These are phyloP conservation scores for Ochotona princeps DNA, from an alignment of 2,113 vertebrate genomes.

Conservation along the genomic window DNA sequence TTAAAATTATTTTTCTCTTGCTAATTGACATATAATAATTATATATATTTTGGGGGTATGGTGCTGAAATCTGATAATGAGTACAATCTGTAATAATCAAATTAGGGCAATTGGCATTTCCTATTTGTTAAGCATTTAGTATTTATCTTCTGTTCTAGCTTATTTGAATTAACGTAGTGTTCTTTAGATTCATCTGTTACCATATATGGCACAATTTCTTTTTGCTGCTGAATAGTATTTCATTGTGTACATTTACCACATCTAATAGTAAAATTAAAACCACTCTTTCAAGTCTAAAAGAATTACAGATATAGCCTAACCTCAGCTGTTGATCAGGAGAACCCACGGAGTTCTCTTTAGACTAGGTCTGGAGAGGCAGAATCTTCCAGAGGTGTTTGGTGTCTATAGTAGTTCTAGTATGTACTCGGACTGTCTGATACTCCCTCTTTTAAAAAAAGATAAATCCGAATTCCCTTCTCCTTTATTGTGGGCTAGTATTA, in stretches of 20 bases:
- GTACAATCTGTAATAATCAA: too few species aligned
- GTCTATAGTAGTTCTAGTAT: neutral
- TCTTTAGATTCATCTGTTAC: too few species aligned
- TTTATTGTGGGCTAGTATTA: neutral
- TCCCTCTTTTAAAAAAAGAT: neutral
- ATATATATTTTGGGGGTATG: too few species aligned
- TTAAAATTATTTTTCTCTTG: neutral
- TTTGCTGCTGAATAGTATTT: too few species aligned
- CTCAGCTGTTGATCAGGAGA: neutral
- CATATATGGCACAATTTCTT: too few species aligned
- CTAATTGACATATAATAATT: too few species aligned
- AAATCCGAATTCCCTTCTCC: neutral
- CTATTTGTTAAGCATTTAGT: too few species aligned
- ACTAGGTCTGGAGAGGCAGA: neutral
- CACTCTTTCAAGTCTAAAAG: neutral
- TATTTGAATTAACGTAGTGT: too few species aligned
- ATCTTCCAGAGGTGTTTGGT: conserved; percentile 5
- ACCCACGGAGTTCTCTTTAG: neutral
- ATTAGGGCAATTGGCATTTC: too few species aligned
- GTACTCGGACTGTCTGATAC: neutral
- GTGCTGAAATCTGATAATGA: too few species aligned
- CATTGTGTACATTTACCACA: too few species aligned
- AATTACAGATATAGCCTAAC: neutral
- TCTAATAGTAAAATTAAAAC: conserved; percentile 6
- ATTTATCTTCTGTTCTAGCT: too few species aligned